Base-by-base conservation (phyloP, 2,888 invertebrate species). In the Ceratothoa steindachneri region DNA sequence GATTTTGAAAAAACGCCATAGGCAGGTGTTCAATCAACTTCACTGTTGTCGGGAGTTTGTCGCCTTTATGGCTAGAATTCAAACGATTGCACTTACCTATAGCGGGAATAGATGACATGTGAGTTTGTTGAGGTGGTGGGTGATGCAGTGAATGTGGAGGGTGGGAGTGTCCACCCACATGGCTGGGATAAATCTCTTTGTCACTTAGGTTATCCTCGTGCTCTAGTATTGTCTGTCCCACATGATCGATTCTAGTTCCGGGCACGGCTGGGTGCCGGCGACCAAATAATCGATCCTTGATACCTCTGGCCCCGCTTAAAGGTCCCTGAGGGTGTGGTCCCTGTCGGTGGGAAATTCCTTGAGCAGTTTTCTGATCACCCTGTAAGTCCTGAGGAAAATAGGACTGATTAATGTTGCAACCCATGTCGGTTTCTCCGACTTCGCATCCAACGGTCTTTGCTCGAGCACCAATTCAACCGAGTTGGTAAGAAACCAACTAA, bases 141-240 rank as follows among this genome's bases (percentile, higher is more conserved):
- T 65, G 53, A n/a, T 65, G 71, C 3, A n/a, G 19, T n/a, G 30
- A 65, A 24, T 64, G 28, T 15, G 30, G 55, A 64, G n/a, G 52
- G 2, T 28, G 51, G 9, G 51, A 51, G 7, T 72, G 74, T 19
- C 60, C 69, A 30, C 71, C 67, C 27, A 83, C 83, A 75, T 83
- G 83, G 80, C 86, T 86, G 15, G 88, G 87, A 83, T 91, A 93
- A 82, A 93, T 91, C 84, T 95, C 93, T 83, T 93, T 93, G 83
- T 93, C 93, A 81, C 92, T 92, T 52, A 93, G 87, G 85, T 92
- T 93, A 83, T 93, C 93, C 82, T 93, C 92, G 74, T 91, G 91
- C 82, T 93, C 93, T 81, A 93, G 89, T 75, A 92, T 88, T 85
- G 86, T 85, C 81, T 87, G 87, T 29, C 86, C 87, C 77, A 86